Percentiles rank a stretch among this genome's conserved stretches.
Evolutionary conservation across 2,888 invertebrate species (phyloP).

Genomic region (Synanthedon myopaeformis): DNA sequence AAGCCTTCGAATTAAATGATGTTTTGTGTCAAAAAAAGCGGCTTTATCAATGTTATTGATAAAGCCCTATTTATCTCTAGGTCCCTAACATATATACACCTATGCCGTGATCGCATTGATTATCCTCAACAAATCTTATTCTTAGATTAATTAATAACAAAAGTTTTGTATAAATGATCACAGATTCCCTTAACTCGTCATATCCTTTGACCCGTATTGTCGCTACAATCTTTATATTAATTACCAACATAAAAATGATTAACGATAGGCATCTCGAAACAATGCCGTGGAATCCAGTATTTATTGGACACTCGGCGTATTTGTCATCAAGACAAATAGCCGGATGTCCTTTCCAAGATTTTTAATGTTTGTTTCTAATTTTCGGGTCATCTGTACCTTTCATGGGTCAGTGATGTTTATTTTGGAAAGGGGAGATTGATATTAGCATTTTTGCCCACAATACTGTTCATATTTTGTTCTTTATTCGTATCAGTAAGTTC

Average conservation of each 20-base stretch:
- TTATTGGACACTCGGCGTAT: constrained; percentile 53
- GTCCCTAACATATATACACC: no score
- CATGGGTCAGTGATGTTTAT: background rate
- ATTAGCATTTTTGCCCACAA: background rate
- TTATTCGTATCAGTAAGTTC: no score
- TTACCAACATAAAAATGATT: constrained; percentile 66
- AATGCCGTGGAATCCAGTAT: constrained; percentile 49
- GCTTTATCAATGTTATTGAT: no score
- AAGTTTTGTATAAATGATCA: background rate
- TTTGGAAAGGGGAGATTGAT: background rate
- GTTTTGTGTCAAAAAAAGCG: no score
- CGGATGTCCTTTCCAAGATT: constrained; percentile 34
- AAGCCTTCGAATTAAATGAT: no score
- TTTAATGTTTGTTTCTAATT: constrained; percentile 20
- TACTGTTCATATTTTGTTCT: no score
- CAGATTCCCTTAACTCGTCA: background rate
- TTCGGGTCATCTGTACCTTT: background rate
- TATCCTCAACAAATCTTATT: no score
- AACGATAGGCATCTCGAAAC: constrained; percentile 58
- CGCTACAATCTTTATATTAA: constrained; percentile 61
- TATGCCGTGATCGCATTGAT: no score
- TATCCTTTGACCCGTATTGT: constrained; percentile 27
- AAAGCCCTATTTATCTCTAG: no score
- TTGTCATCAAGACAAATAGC: constrained; percentile 58
- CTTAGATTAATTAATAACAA: background rate